phyloP scores from a whole-genome alignment of 2,797 vertebrate species.

The Coluber constrictor region DNA sequence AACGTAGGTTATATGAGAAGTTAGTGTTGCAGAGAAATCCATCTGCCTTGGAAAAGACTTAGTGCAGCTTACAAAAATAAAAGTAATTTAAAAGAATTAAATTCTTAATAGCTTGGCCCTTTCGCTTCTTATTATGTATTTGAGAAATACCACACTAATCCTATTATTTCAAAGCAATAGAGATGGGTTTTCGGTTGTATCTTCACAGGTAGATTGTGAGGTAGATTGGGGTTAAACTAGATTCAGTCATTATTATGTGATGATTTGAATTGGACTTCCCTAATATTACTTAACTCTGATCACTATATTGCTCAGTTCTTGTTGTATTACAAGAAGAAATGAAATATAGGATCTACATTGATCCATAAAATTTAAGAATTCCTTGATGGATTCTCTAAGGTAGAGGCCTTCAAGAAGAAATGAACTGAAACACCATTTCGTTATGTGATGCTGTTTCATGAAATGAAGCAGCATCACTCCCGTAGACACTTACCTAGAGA shows the following conservation, averaged over 20 bases:
- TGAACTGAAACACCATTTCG: no score
- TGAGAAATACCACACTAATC: slow-evolving; percentile 52
- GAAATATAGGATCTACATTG: background rate
- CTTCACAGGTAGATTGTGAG: background rate
- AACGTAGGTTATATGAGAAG: slow-evolving; percentile 61
- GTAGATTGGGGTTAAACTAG: background rate
- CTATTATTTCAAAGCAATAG: slow-evolving; percentile 22
- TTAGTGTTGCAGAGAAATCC: slow-evolving; percentile 35
- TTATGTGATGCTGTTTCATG: no score
- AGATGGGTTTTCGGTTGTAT: slow-evolving; percentile 37
- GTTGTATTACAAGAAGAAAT: background rate
- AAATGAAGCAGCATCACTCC: background rate
- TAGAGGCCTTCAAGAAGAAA: background rate
- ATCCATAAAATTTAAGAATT: no score
- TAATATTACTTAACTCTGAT: background rate
- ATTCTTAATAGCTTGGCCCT: slow-evolving; percentile 46
- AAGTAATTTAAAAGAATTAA: slow-evolving; percentile 45
- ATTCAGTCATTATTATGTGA: background rate
- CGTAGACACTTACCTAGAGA: background rate
- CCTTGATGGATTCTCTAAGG: no score
- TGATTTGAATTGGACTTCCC: background rate
- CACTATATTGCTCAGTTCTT: background rate
- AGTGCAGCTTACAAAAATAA: background rate
- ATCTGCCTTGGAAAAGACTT: slow-evolving; percentile 43
- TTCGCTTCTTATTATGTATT: slow-evolving; percentile 19